Evolutionary conservation across 2,888 invertebrate genomes (phyloP).

Genomic region (Drosophila pegasa): DNA sequence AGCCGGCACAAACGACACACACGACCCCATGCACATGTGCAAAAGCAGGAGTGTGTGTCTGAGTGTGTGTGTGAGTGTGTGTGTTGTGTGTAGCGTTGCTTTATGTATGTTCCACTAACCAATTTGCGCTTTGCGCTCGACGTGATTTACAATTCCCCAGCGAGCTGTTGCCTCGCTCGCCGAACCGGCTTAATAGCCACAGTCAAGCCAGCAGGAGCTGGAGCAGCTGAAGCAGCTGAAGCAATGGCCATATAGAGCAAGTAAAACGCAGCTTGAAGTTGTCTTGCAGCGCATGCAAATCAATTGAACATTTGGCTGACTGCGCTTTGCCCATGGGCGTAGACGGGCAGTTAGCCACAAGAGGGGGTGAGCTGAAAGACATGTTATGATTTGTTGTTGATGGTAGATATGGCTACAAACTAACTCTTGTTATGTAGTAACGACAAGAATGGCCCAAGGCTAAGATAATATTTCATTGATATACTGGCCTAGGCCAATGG

Average conservation of each 20-base stretch:
- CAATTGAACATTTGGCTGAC: conserved; percentile 70
- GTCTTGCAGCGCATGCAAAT: conserved; percentile 63
- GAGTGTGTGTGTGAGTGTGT: conserved; percentile 11
- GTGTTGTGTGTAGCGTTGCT: conserved; percentile 24
- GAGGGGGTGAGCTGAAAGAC: not conserved
- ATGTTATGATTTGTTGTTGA: not conserved
- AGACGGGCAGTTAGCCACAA: not conserved
- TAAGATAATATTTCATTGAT: not conserved
- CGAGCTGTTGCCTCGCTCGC: conserved; percentile 59
- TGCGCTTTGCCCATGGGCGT: conserved; percentile 12
- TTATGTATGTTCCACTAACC: conserved; percentile 64
- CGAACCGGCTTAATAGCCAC: conserved; percentile 45
- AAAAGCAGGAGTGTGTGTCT: not conserved
- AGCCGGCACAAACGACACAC: conserved; percentile 36
- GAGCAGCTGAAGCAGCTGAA: conserved; percentile 14
- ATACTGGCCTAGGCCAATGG: not conserved
- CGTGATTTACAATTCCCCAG: conserved; percentile 77
- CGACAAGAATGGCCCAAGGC: no score
- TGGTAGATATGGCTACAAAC: not conserved
- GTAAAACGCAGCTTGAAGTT: conserved; percentile 20
- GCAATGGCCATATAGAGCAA: conserved; percentile 8
- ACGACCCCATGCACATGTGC: conserved; percentile 20
- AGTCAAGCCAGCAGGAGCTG: conserved; percentile 24
- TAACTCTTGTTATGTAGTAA: not conserved
- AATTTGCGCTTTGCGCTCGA: conserved; percentile 70